Conservation (phyloP, 1,140 invertebrate species). For the Caenorhabditis elegans region DNA sequence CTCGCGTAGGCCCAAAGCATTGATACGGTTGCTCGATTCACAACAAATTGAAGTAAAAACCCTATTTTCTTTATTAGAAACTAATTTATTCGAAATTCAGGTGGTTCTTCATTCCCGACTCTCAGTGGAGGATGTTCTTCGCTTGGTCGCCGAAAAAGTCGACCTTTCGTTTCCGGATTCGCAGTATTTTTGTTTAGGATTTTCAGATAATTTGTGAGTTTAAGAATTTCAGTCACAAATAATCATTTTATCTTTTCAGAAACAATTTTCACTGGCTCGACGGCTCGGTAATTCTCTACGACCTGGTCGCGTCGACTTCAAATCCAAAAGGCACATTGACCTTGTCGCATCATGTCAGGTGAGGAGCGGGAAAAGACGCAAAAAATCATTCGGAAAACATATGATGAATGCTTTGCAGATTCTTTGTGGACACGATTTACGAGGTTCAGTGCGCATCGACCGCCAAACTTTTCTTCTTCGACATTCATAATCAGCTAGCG, state of each 20-base stretch:
- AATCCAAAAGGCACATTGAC: constrained; percentile 10
- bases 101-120: neutral
- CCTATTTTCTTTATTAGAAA: neutral
- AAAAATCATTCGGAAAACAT: neutral
- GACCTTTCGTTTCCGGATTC: neutral
- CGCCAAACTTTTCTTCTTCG: constrained; percentile 26
- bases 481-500: constrained; percentile 22
- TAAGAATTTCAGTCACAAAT: neutral
- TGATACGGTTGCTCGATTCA: neutral
- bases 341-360: constrained; percentile 30
- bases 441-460: constrained; percentile 29
- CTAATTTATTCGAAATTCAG: neutral
- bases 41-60: neutral
- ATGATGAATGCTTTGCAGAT: constrained; percentile 4
- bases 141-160: neutral
- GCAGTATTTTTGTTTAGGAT: constrained; percentile 6
- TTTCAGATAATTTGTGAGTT: neutral
- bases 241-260: neutral
- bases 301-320: constrained; percentile 12
- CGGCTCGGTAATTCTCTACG: neutral
- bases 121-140: neutral
- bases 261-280: constrained; percentile 4
- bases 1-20: neutral
- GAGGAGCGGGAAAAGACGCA: neutral
- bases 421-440: constrained; percentile 22